Evolutionary conservation across 2,888 invertebrate species (phyloP).

Genomic region (Frankliniella fusca): DNA sequence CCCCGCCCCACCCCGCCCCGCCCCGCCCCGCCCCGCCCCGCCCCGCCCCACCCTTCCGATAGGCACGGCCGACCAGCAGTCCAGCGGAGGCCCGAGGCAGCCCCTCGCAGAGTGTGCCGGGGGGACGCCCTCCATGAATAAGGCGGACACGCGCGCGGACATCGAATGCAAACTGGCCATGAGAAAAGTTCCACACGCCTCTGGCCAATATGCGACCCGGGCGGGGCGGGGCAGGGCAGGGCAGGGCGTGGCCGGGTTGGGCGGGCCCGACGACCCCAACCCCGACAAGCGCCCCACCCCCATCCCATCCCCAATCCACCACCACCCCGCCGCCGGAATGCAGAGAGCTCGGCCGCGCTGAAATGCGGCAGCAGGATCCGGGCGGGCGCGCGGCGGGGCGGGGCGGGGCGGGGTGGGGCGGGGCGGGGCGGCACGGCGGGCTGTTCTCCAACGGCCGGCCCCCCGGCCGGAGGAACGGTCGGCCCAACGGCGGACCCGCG

Average conservation of each 20-base stretch:
- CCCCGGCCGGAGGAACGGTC: neutral
- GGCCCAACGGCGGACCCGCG: neutral
- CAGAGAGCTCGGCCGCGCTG: no score
- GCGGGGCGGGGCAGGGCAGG: neutral
- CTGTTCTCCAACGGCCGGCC: neutral
- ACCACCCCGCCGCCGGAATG: no score
- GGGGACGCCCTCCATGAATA: neutral
- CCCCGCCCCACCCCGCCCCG: neutral
- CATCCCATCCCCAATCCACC: no score
- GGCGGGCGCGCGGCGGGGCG: no score
- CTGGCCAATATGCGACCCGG: neutral
- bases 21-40: neutral
- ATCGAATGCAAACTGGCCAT: conserved; percentile 15
- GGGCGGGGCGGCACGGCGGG: no score
- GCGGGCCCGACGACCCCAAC: no score
- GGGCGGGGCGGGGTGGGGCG: no score
- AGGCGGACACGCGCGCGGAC: neutral
- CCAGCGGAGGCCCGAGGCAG: neutral
- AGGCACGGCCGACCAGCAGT: neutral
- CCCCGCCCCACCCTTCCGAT: neutral
- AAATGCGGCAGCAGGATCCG: no score
- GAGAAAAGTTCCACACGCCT: neutral
- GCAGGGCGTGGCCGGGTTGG: neutral
- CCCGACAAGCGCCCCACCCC: no score
- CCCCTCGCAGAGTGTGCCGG: no score